A percentile compares a stretch with the other conserved stretches of the same genome.
These are phyloP conservation scores for Ciona savignyi DNA, from an alignment of 23 tunicate species.

Conservation along the genomic window DNA sequence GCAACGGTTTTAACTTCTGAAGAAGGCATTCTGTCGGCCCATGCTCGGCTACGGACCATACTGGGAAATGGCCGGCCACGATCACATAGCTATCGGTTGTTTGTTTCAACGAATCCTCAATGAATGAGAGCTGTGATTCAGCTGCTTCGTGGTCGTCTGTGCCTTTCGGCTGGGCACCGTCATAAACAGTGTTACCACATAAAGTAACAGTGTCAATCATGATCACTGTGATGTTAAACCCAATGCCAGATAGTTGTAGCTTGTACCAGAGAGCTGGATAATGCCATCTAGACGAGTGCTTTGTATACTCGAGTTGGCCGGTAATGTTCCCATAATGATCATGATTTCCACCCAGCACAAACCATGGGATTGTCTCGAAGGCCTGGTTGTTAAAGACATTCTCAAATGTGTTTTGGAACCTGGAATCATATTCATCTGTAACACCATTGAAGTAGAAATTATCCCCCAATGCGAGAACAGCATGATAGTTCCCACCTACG, in stretches of 20 bases:
- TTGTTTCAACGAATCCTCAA: conserved; percentile 42
- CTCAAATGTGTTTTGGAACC: conserved; percentile 86
- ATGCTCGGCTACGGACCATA: conserved; percentile 92
- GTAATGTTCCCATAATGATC: conserved; percentile 90
- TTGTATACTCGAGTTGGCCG: conserved; percentile 63
- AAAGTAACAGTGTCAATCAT: conserved; percentile 89
- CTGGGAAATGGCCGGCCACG: conserved; percentile 94
- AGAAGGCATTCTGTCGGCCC: conserved; percentile 83
- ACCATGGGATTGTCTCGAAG: conserved; percentile 60
- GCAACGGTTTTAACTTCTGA: conserved; percentile 56
- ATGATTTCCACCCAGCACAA: conserved; percentile 81
- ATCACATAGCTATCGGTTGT: conserved; percentile 34
- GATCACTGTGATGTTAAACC: conserved; percentile 53
- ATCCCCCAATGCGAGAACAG: conserved; percentile 74
- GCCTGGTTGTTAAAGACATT: conserved; percentile 49
- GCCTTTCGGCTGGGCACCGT: conserved; percentile 58
- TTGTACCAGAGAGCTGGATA: conserved; percentile 76
- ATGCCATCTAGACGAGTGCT: conserved; percentile 66
- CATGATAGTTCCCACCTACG: conserved; percentile 9
- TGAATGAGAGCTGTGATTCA: conserved; percentile 34
- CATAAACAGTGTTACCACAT: conserved; percentile 65
- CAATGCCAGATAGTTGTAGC: conserved; percentile 25
- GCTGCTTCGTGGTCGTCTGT: conserved; percentile 12
- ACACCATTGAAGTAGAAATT: conserved; percentile 87
- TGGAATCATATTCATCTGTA: conserved; percentile 51